Conservation (phyloP, 37 sponge, comb jelly and placozoan genomes). For the Halichondria panicea region DNA sequence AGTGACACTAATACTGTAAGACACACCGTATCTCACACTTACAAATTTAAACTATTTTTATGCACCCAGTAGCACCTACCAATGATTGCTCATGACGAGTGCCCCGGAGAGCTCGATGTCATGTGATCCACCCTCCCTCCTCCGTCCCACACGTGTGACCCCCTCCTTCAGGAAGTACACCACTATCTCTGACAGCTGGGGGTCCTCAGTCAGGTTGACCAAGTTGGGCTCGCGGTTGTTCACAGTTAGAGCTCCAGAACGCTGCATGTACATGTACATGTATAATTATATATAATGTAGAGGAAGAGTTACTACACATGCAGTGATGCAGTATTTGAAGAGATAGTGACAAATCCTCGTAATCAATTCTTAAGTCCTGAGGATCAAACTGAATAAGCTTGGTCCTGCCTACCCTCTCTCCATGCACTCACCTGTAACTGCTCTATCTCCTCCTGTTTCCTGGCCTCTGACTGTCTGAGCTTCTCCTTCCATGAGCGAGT, state of each 20-base stretch:
- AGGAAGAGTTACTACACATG: background rate
- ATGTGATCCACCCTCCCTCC: background rate
- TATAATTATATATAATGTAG: background rate
- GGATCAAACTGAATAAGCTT: background rate
- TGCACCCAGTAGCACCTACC: slow-evolving; percentile 27
- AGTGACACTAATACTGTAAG: background rate
- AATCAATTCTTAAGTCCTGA: no score
- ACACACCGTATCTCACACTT: background rate
- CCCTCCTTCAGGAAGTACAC: slow-evolving; percentile 83
- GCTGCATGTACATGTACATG: slow-evolving; percentile 56
- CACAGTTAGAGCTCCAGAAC: slow-evolving; percentile 69
- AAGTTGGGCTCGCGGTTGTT: slow-evolving; percentile 82
- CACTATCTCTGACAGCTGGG: slow-evolving; percentile 88
- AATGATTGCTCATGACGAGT: slow-evolving; percentile 69
- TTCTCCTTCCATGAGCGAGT: slow-evolving; percentile 76
- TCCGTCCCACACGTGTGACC: slow-evolving; percentile 68
- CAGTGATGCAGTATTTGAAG: background rate
- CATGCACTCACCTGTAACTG: slow-evolving; percentile 47
- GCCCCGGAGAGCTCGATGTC: slow-evolving; percentile 85
- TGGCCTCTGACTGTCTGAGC: slow-evolving; percentile 53
- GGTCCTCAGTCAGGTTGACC: slow-evolving; percentile 91
- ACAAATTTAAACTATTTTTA: background rate
- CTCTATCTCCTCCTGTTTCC: slow-evolving; percentile 76
- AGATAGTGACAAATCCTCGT: background rate
- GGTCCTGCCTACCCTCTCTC: background rate